Base-by-base conservation (phyloP, 2,113 vertebrate species). In the Acanthisitta chloris region DNA sequence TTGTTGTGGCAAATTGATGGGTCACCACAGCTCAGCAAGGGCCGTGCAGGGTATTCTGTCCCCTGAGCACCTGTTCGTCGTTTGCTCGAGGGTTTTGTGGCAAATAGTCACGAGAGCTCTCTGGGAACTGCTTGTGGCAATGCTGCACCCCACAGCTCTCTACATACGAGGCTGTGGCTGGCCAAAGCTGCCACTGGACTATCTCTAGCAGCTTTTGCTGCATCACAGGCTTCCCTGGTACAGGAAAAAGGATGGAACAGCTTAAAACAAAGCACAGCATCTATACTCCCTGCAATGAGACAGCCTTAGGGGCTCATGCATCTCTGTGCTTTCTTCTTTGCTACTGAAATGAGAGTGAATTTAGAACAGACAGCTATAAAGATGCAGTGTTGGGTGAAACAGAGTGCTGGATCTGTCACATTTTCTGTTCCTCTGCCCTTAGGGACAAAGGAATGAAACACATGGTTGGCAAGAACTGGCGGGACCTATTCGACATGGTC, bases 361-460 rank as follows among this genome's bases (percentile, higher is more conserved):
- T 86, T 52, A 79, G 49, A 58, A 14, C 58, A 55, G 14, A 7
- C 17, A 55, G 26, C 23, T 55, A n/a, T 72, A 55, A 80, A 66
- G 36, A n/a, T 52, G 59, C 28, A 24, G 3, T 8, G 7, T 10
- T 73, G 71, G 45, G 29, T 70, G 62, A 54, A 54, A 42, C 54
- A 23, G 23, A 61, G 34, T 42, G 18, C 21, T 29, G 52, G 10
- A 12, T 70, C 40, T 46, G 23, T 94, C 73, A 52, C 88, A 36
- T 40, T 78, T 46, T 46, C 40, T 62, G 23, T 67, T 79, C 20
- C 70, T 86, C 64, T 81, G 16, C 43, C 33, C 79, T 46, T 92
- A 98, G 98, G 90, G 97, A 98, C 95, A 98, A 98, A 93, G 98
- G 98, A 51, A 98, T 98, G 98, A 97, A 98, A 48, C 96, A 98